These are phyloP conservation scores for Lissonota sp. DNA, from an alignment of 2,888 invertebrate species.

Conservation along the genomic window DNA sequence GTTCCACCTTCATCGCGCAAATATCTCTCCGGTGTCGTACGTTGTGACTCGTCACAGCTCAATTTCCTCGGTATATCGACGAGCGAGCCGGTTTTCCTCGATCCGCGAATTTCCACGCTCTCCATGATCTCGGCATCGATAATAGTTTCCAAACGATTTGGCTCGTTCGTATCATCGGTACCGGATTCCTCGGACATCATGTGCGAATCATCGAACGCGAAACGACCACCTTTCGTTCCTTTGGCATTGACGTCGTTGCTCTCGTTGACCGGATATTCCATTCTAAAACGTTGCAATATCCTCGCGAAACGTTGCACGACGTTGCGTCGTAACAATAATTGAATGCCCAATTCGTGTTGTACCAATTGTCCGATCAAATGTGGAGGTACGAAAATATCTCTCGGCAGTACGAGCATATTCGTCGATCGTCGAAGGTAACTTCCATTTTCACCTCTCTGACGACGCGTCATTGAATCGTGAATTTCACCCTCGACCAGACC, in stretches of 20 bases:
- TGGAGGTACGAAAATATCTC: constrained; percentile 86
- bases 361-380: constrained; percentile 95
- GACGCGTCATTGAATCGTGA: constrained; percentile 93
- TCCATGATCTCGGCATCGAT: constrained; percentile 79
- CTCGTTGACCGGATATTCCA: constrained; percentile 73
- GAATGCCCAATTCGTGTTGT: constrained; percentile 87
- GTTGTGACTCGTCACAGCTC: constrained; percentile 79
- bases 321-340: constrained; percentile 85
- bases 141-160: constrained; percentile 79
- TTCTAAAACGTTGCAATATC: constrained; percentile 79
- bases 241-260: constrained; percentile 71
- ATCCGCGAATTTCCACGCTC: constrained; percentile 61
- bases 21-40: constrained; percentile 78
- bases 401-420: constrained; percentile 86
- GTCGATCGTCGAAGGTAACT: constrained; percentile 89
- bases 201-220: constrained; percentile 72
- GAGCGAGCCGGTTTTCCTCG: constrained; percentile 73
- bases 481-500: constrained; percentile 94
- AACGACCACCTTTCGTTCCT: constrained; percentile 70
- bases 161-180: constrained; percentile 74
- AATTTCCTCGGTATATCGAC: constrained; percentile 77
- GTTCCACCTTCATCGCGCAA: background rate
- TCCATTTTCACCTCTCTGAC: constrained; percentile 92
- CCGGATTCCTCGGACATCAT: constrained; percentile 75
- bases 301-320: constrained; percentile 84